phyloP scores from a whole-genome alignment of 2,888 invertebrate species.

The Gonocerus acuteangulatus region DNA sequence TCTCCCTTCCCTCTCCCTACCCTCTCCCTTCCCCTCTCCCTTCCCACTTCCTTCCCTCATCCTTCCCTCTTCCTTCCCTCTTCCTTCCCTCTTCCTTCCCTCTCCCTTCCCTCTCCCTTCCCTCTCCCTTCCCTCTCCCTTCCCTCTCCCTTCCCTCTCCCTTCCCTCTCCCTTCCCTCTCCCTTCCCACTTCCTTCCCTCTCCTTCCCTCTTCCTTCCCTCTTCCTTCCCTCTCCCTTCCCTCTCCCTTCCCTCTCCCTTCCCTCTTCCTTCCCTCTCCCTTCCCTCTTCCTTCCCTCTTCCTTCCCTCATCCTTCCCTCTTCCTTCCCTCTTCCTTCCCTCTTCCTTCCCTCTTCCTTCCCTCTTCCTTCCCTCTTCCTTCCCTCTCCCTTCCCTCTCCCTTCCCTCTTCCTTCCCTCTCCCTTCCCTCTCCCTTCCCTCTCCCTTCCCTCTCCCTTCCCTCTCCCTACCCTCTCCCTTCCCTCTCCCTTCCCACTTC shows the following conservation, averaged over 20 bases:
- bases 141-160: neutral
- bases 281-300: neutral
- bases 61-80: no score
- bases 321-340: neutral
- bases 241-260: neutral
- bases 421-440: neutral
- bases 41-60: no score
- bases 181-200: neutral
- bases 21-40: no score
- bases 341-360: neutral
- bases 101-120: neutral
- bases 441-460: neutral
- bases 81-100: no score
- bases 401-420: neutral
- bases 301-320: neutral
- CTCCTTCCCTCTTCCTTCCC: neutral
- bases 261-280: neutral
- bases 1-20: neutral
- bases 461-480: neutral
- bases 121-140: neutral
- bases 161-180: neutral
- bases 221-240: neutral
- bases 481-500: neutral
- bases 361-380: neutral
- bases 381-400: neutral